phyloP scores from a whole-genome alignment of 1,140 invertebrate genomes.

The Lepidostoma basale region DNA sequence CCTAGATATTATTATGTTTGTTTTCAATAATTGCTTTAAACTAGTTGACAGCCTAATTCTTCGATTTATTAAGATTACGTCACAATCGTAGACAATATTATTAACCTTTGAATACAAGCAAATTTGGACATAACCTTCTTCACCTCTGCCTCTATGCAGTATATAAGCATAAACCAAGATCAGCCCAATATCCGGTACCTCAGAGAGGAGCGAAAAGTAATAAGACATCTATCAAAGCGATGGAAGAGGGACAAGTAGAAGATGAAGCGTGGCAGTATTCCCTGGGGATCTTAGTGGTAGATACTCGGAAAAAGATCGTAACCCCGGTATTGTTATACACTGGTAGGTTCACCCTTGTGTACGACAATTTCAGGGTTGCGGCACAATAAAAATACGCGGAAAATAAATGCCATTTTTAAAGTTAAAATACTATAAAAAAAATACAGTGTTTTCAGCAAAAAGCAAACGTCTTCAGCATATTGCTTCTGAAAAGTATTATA shows the following conservation, averaged over 20 bases:
- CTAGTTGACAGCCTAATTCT: too few relatives aligned
- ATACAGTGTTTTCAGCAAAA: too few relatives aligned
- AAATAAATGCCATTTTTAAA: neutral
- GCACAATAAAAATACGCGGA: neutral
- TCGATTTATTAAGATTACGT: too few relatives aligned
- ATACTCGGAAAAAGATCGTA: slow-evolving; percentile 18
- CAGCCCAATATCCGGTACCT: neutral
- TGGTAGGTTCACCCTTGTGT: neutral
- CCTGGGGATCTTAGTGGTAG: neutral
- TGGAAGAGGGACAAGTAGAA: slow-evolving; percentile 6
- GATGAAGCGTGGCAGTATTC: slow-evolving; percentile 4
- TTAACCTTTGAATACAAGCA: too few relatives aligned
- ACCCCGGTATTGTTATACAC: slow-evolving; percentile 13
- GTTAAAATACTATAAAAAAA: too few relatives aligned
- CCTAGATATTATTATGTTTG: too few relatives aligned
- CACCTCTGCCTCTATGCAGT: too few relatives aligned
- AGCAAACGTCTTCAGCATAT: too few relatives aligned
- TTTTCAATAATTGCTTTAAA: too few relatives aligned
- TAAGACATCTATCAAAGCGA: slow-evolving; percentile 22
- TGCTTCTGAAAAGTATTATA: too few relatives aligned
- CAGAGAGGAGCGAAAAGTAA: slow-evolving; percentile 2
- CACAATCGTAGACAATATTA: too few relatives aligned
- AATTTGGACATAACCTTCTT: too few relatives aligned
- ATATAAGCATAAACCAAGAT: neutral
- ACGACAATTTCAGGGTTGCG: neutral